phyloP scores from a whole-genome alignment of 1,140 invertebrate genomes.

The Olivierus martensii region DNA sequence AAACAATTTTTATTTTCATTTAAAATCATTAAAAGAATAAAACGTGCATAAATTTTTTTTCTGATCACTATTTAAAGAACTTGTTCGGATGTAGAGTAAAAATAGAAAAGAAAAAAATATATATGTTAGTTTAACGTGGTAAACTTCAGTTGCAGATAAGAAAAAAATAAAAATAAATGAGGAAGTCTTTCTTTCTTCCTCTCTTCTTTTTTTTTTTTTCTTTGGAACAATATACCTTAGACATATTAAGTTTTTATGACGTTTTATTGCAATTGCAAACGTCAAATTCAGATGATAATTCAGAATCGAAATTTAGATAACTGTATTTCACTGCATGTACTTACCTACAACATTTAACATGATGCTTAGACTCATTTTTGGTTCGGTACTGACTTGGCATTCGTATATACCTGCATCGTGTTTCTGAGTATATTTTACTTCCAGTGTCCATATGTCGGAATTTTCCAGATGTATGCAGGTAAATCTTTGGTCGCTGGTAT shows the following conservation, averaged over 20 bases:
- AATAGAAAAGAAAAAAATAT: too few species aligned
- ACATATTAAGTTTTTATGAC: neutral
- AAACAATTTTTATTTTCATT: too few species aligned
- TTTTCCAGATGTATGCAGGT: constrained; percentile 66
- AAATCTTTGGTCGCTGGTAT: constrained; percentile 82
- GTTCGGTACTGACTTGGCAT: constrained; percentile 78
- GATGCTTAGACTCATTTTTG: constrained; percentile 68
- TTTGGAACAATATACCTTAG: neutral
- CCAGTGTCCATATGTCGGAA: constrained; percentile 76
- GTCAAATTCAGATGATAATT: too few species aligned
- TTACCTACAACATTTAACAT: constrained; percentile 70
- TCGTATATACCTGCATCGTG: constrained; percentile 77
- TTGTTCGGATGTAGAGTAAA: too few species aligned
- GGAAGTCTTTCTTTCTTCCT: neutral
- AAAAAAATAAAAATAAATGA: neutral
- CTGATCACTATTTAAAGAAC: too few species aligned
- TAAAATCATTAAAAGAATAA: too few species aligned
- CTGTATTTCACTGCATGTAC: constrained; percentile 24
- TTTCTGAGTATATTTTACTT: constrained; percentile 82
- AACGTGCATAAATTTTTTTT: too few species aligned
- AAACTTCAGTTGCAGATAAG: neutral
- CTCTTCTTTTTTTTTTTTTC: neutral
- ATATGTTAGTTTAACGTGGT: neutral
- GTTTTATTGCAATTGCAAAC: too few species aligned
- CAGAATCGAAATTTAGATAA: too few species aligned